Evolutionary conservation across 2,113 vertebrate genomes (phyloP).

Genomic region (Cryptotis parvus): DNA sequence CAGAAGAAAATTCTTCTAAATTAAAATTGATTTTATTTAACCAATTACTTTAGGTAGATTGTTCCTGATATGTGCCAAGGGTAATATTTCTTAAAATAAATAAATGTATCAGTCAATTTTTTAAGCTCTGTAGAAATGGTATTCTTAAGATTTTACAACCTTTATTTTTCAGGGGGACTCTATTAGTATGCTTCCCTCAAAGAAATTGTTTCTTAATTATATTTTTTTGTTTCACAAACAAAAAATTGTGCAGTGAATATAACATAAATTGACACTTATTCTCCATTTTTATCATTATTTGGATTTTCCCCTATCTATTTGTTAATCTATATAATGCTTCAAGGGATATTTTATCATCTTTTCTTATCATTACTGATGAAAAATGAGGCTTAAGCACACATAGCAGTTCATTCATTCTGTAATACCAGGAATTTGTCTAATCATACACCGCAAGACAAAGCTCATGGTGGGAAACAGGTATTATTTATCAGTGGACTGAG

Average conservation of each 20-base stretch:
- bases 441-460: too few relatives aligned
- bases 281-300: background rate
- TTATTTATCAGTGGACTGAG: too few relatives aligned
- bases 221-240: constrained; percentile 17
- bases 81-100: background rate
- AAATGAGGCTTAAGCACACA: background rate
- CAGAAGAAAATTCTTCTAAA: background rate
- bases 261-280: background rate
- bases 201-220: constrained; percentile 1
- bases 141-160: background rate
- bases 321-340: background rate
- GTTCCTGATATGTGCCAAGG: background rate
- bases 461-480: too few relatives aligned
- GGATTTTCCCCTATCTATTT: background rate
- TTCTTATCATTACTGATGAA: background rate
- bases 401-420: too few relatives aligned
- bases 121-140: background rate
- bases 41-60: background rate
- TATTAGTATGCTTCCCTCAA: background rate
- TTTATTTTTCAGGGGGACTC: background rate
- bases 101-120: too few relatives aligned
- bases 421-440: too few relatives aligned
- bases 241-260: background rate
- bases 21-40: background rate
- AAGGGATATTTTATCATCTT: background rate